Evolutionary conservation across 2,113 vertebrate genomes (phyloP).

Genomic region (Epinephelus moara): DNA sequence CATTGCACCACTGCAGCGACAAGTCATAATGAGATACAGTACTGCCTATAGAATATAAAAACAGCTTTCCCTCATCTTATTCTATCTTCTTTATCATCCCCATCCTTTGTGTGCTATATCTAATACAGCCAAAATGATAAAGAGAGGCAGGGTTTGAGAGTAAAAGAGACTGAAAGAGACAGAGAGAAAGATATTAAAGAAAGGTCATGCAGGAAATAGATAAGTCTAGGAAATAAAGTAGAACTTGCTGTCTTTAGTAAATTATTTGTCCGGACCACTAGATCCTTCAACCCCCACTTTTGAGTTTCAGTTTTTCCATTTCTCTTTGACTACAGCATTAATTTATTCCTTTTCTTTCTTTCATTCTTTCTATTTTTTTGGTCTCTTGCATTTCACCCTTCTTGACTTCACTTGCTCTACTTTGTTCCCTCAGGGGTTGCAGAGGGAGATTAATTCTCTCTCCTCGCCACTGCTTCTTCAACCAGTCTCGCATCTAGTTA

Average conservation of each 20-base stretch:
- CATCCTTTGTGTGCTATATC: neutral
- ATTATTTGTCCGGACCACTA: neutral
- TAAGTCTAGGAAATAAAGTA: neutral
- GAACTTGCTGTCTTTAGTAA: neutral
- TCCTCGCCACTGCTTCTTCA: neutral
- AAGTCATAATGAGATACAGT: neutral
- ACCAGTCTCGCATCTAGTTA: neutral
- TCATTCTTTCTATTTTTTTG: neutral
- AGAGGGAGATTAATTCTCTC: constrained; percentile 6
- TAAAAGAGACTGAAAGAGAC: neutral
- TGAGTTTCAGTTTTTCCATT: neutral
- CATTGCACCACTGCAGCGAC: neutral
- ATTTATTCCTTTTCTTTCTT: neutral
- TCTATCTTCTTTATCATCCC: neutral
- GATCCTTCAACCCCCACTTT: neutral
- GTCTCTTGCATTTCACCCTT: constrained; percentile 2
- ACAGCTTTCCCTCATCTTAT: neutral
- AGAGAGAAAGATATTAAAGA: neutral
- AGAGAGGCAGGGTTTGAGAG: neutral
- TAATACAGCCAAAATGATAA: neutral
- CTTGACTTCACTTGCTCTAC: constrained; percentile 1
- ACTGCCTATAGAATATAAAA: neutral
- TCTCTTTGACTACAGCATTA: neutral
- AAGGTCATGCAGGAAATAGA: constrained; percentile 31
- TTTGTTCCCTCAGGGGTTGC: constrained; percentile 11